These are phyloP conservation scores for Amphimallon solstitiale DNA, from an alignment of 2,888 invertebrate genomes.

Conservation along the genomic window DNA sequence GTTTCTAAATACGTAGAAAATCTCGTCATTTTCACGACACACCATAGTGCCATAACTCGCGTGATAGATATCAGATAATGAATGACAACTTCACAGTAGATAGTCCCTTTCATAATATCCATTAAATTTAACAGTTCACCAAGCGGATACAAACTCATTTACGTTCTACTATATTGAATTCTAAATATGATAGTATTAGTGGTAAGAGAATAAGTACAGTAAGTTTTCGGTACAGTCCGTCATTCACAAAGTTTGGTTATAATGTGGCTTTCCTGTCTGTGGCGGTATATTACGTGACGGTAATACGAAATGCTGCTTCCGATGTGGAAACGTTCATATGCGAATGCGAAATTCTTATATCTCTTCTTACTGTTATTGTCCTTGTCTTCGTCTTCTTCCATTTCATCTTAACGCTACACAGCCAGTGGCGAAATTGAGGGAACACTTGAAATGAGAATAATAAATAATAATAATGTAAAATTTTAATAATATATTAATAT, in stretches of 20 bases:
- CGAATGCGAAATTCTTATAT: slow-evolving; percentile 33
- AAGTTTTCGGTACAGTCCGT: slow-evolving; percentile 21
- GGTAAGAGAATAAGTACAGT: slow-evolving; percentile 6
- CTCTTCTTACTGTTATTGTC: not conserved
- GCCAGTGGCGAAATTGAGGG: too few relatives aligned
- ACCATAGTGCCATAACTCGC: too few relatives aligned
- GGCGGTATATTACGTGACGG: slow-evolving; percentile 23
- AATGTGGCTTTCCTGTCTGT: slow-evolving; percentile 27
- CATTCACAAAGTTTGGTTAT: slow-evolving; percentile 28
- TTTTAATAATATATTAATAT: too few relatives aligned
- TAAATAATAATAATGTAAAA: too few relatives aligned
- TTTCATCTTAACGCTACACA: not conserved
- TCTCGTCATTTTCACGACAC: too few relatives aligned
- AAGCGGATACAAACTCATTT: too few relatives aligned
- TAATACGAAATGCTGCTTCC: slow-evolving; percentile 23
- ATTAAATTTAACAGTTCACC: too few relatives aligned
- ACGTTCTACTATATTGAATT: not conserved
- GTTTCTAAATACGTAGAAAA: too few relatives aligned
- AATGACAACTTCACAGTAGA: too few relatives aligned
- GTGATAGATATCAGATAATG: too few relatives aligned
- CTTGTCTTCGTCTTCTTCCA: not conserved
- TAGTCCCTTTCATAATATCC: too few relatives aligned
- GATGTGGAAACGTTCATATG: slow-evolving; percentile 19
- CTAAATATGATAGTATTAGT: slow-evolving; percentile 1
- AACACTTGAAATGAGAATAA: too few relatives aligned